These are phyloP conservation scores for Manis pentadactyla DNA, from an alignment of 2,797 vertebrate genomes.

Conservation along the genomic window DNA sequence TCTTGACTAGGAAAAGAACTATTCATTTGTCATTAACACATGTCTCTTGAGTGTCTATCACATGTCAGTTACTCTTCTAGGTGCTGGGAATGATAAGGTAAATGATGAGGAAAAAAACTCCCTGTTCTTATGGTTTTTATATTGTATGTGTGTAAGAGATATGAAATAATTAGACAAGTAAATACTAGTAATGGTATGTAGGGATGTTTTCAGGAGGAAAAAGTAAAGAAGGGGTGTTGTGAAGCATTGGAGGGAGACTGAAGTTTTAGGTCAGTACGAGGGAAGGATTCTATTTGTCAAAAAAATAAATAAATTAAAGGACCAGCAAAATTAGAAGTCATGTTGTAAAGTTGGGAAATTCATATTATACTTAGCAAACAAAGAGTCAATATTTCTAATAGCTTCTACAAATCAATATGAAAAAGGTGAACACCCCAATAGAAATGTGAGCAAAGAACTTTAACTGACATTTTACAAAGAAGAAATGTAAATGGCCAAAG, in stretches of 20 bases:
- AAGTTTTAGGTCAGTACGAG: neutral
- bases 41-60: neutral
- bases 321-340: neutral
- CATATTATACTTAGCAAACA: constrained; percentile 23
- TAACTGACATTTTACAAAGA: constrained; percentile 70
- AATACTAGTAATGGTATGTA: neutral
- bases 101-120: neutral
- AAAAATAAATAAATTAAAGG: neutral
- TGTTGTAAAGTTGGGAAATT: neutral
- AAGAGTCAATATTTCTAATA: constrained; percentile 43
- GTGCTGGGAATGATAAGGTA: neutral
- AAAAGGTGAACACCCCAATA: constrained; percentile 22
- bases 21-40: neutral
- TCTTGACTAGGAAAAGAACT: neutral
- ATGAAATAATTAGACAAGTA: neutral
- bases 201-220: neutral
- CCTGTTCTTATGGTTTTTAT: neutral
- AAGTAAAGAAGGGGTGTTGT: neutral
- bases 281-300: neutral
- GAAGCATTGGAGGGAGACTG: neutral
- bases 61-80: neutral
- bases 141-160: neutral
- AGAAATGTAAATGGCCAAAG: constrained; percentile 64
- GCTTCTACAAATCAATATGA: constrained; percentile 23
- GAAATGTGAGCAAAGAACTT: constrained; percentile 54